Conservation (phyloP, 2,797 vertebrate genomes). For the Balearica regulorum region DNA sequence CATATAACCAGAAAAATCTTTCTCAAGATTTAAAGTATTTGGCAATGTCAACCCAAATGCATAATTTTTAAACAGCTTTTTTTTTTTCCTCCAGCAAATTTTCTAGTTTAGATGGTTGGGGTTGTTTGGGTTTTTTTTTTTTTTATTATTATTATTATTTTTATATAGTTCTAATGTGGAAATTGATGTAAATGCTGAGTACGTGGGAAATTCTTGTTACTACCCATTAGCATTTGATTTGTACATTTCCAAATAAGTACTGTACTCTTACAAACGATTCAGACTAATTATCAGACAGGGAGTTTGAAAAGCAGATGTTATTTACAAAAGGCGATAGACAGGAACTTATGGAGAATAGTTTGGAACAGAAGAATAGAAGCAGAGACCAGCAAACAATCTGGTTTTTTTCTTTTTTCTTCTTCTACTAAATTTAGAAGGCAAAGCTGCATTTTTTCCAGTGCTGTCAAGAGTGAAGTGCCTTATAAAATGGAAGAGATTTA, state of each 20-base stretch:
- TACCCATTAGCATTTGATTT: constrained; percentile 45
- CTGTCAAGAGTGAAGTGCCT: constrained; percentile 52
- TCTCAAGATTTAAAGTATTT: not conserved
- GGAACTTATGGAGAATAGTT: constrained; percentile 51
- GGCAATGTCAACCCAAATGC: not conserved
- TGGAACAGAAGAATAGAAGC: constrained; percentile 46
- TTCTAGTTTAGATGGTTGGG: not conserved
- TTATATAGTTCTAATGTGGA: not conserved
- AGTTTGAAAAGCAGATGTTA: constrained; percentile 66
- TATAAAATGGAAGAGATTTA: constrained; percentile 58
- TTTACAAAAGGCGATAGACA: constrained; percentile 48
- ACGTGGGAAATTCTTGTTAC: constrained; percentile 29
- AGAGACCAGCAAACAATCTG: constrained; percentile 48
- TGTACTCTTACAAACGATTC: not conserved
- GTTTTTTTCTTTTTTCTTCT: not conserved
- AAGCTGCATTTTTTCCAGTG: constrained; percentile 24
- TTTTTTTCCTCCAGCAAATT: not conserved
- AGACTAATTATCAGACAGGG: constrained; percentile 49
- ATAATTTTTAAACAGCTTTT: not conserved
- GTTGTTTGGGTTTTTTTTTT: too few relatives aligned
- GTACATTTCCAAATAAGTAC: constrained; percentile 19
- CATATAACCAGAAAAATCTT: not conserved
- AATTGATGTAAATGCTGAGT: constrained; percentile 14
- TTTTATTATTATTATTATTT: not conserved
- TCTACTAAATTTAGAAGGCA: constrained; percentile 54